These are phyloP conservation scores for Centrocercus urophasianus DNA, from an alignment of 2,113 vertebrate species.

Conservation along the genomic window DNA sequence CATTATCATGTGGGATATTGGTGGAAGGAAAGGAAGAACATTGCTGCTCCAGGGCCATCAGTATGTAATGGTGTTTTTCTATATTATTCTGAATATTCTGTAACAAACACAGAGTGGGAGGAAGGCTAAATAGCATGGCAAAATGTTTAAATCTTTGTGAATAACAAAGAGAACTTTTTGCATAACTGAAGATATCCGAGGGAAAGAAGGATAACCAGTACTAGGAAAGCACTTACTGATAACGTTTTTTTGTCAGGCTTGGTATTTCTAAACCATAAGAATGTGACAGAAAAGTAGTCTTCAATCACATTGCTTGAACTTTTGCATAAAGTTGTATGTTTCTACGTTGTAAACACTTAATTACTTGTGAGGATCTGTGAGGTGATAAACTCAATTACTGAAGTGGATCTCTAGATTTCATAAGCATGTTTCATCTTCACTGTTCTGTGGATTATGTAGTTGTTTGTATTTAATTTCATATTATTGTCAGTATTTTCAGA, in stretches of 20 bases:
- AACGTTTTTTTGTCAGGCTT: background rate
- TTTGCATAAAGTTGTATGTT: background rate
- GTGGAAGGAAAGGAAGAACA: slow-evolving; percentile 91
- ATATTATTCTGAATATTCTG: background rate
- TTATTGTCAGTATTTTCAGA: background rate
- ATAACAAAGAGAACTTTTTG: background rate
- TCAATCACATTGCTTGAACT: background rate
- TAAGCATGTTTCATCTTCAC: background rate
- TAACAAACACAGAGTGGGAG: background rate
- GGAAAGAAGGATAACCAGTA: background rate
- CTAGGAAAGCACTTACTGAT: background rate
- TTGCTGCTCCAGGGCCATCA: slow-evolving; percentile 95
- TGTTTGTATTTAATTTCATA: background rate
- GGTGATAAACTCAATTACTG: background rate
- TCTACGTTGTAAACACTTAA: background rate
- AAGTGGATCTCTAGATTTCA: background rate
- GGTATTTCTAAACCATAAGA: background rate
- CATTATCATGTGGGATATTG: slow-evolving; percentile 99
- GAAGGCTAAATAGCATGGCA: background rate
- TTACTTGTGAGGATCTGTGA: background rate
- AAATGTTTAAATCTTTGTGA: background rate
- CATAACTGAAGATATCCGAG: background rate
- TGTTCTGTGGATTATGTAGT: background rate
- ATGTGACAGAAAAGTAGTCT: background rate
- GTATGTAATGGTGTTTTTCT: slow-evolving; percentile 77